Evolutionary conservation across 2,113 vertebrate genomes (phyloP), one percentile per base, ranked within the genome.

Genomic region (Pollimyrus isidori): DNA sequence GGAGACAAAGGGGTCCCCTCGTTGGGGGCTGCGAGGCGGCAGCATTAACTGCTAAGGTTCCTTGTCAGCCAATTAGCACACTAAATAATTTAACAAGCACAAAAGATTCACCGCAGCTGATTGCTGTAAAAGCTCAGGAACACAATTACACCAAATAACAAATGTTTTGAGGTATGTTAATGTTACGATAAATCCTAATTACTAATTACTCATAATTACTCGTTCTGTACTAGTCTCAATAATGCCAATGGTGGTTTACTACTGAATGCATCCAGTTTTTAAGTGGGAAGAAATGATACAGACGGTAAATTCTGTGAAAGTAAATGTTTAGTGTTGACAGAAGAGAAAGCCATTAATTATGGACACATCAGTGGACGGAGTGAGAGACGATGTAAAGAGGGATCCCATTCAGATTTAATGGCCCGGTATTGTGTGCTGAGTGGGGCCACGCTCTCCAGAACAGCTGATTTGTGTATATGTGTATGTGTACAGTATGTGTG

Each of bases 1-100:
- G 35, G 35, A 42, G 73, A 11, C 17, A 42, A 4, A 39, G 53
- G 19, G 53, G 19, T 3, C 19, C 53, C 53, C 53, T 56, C 3
- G 69, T 30, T 76, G 11, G 69, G 69, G 69, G 69, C 69, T 76
- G 30, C 15, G 1, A 80, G 73, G 15, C 4, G 17, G 35, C 35
- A 42, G 15, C 13, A 1, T 35, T 80, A 42, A 42, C 73, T 17
- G 73, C 73, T 42, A 39, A 80, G 73, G 35, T 80, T 69, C 26
- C 62, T 26, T 80, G 73, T 80, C 73, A 80, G 30, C 73, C 35
- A 80, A 80, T 80, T 80, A 80, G 15, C 73, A 42, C 3, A 4
- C 30, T 80, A 80, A 80, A 80, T 80, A 80, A 80, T 80, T 80
- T 80, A 80, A 80, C 73, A 80, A 80, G 30, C 73, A 42, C 35